Base-by-base conservation (phyloP, 1,140 invertebrate species). In the Drosophila azteca region DNA sequence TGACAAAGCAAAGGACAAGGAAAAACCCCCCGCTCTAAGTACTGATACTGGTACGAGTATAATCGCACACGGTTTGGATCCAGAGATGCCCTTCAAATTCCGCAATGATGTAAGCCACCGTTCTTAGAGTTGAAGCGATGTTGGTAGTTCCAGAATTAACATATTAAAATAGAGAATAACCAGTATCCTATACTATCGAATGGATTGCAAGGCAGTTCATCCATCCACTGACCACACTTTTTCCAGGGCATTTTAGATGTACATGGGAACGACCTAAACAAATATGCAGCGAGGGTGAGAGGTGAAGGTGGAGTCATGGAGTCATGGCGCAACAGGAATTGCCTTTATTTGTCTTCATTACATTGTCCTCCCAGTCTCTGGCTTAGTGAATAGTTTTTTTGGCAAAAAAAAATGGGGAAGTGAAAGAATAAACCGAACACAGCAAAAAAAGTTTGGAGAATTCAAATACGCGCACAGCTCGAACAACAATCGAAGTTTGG, bases 321-420 rank as follows among this genome's bases (percentile, higher is more conserved):
- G 64, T 62, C 41, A 54, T 39, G 55, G 46, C 24, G 63, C 74
- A 69, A 79, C 75, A 71, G 71, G 62, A 83, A 79, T 68, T 72
- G 72, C 51, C 67, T 68, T 63, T 72, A 77, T 83, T 85, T 83
- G 72, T 73, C 62, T 80, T 85, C 55, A 80, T 85, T 83, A 76
- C 63, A 65, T 50, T 58, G 54, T 66, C 15, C 44, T 54, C 49
- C 48, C 15, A 35, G 22, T 70, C 49, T 17, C 49, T 50, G n/a
- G 29, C 22, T 22, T 8, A 1, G 6, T 20, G 39, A 17, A 13
- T 43, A 29, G 26, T 44, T 53, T 44, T 53, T 35, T 26, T 29
- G 11, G 13, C 39, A 1, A 58, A 35, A 39, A 31, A 11, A 17
- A 20, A 20, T n/a, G 48, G 24, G 24, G 24, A 11, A 39, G 39